Evolutionary conservation across 2,797 vertebrate species (phyloP), one percentile per base, ranked within the genome.

Genomic region (Psittacula derbiana): DNA sequence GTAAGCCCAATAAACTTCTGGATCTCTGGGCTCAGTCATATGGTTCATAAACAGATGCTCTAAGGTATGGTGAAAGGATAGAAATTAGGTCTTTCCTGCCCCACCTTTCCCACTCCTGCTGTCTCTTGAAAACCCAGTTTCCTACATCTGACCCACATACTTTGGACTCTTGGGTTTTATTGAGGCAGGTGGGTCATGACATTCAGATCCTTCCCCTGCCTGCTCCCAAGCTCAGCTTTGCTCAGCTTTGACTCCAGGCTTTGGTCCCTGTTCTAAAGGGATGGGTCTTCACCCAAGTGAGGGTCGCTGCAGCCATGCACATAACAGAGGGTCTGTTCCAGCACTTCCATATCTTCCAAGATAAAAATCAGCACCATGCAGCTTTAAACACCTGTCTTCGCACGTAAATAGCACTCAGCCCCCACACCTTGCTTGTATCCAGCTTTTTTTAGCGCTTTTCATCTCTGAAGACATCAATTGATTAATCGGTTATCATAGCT

Each of bases 241-340:
- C 31, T 73, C 52, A 67, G 47, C 69, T 40, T 53, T 67, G 43
- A 17, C 57, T 78, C n/a, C 69, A 57, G 65, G 25, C 33, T 74
- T 69, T 8, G 5, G 10, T 78, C 40, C 47, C 52, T 78, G 19
- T 28, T 86, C 36, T 52, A 19, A 20, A 57, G 47, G 36, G 36
- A 21, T 36, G 40, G 50, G 36, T 67, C 30, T 31, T 58, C 1
- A 0, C 25, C 28, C 73, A 40, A 4, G 33, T 0, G 2, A 70
- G 36, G 24, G 10, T 41, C 6, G 1, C 30, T 67, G 66, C 65
- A 84, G 43, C 78, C 28, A 9, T 9, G 16, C 3, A 1, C 5
- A 0, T 2, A 16, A 69, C 2, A 4, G 5, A 36, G 15, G n/a
- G 23, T 27, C 69, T 74, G 5, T 36, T 47, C 57, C 0, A 2